Evolutionary conservation across 2,113 vertebrate species (phyloP).

Genomic region (Polypterus senegalus): DNA sequence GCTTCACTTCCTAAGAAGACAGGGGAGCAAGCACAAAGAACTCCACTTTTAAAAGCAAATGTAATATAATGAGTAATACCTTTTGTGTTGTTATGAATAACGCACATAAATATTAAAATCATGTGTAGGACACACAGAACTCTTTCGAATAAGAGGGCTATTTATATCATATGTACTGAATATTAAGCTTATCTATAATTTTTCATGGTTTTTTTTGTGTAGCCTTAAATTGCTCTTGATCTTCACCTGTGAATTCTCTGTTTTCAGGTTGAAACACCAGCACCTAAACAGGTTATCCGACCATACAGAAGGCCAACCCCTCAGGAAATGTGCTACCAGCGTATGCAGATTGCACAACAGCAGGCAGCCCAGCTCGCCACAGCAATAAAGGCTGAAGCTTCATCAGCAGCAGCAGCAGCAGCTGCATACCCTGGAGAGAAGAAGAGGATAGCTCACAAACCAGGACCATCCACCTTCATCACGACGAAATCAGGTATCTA

Average conservation of each 20-base stretch:
- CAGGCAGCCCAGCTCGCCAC: slow-evolving; percentile 55
- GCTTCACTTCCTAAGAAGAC: too few species aligned
- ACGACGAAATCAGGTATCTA: slow-evolving; percentile 46
- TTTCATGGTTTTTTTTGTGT: too few species aligned
- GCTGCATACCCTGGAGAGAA: slow-evolving; percentile 54
- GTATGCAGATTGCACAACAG: slow-evolving; percentile 78
- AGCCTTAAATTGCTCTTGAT: too few species aligned
- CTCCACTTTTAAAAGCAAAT: too few species aligned
- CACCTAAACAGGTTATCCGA: slow-evolving; percentile 35
- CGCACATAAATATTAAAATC: too few species aligned
- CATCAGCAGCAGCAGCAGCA: slow-evolving; percentile 22
- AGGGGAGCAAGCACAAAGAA: too few species aligned
- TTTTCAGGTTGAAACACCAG: slow-evolving; percentile 41
- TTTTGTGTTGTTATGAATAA: too few species aligned
- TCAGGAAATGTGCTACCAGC: slow-evolving; percentile 83
- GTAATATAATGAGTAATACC: too few species aligned
- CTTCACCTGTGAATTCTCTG: neutral
- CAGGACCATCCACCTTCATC: slow-evolving; percentile 33
- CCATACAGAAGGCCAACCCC: slow-evolving; percentile 60
- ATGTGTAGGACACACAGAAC: too few species aligned
- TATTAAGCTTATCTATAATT: too few species aligned
- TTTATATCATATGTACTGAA: too few species aligned
- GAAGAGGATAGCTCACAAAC: slow-evolving; percentile 75
- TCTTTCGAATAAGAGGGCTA: too few species aligned
- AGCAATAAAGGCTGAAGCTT: slow-evolving; percentile 34